These are phyloP conservation scores for Drosophila affinis DNA, from an alignment of 2,888 invertebrate species.

Conservation along the genomic window DNA sequence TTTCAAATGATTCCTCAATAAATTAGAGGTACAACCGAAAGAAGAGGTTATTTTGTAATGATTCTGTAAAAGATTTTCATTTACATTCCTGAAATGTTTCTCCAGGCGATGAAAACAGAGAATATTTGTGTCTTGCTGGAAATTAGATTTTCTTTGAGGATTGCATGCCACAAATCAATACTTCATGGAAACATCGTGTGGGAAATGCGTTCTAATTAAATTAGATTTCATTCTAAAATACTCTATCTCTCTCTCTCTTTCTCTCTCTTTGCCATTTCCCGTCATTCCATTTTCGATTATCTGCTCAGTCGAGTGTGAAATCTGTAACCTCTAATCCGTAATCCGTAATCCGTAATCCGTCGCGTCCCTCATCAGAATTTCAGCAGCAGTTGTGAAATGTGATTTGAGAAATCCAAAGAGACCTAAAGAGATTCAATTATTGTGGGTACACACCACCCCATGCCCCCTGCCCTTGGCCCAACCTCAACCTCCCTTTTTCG, in stretches of 20 bases:
- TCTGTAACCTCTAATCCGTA: constrained; percentile 30
- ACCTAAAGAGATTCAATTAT: constrained; percentile 44
- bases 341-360: neutral
- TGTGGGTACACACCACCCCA: constrained; percentile 9
- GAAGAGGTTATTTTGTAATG: no score
- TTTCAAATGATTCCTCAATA: no score
- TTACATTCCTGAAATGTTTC: no score
- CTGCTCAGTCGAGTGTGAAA: constrained; percentile 43
- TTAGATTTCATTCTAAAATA: neutral
- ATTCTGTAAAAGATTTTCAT: no score
- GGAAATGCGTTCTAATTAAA: neutral
- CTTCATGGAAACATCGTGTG: neutral
- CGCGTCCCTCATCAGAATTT: constrained; percentile 38
- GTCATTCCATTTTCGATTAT: constrained; percentile 8
- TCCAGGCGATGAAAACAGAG: no score
- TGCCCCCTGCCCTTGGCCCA: neutral
- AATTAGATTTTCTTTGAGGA: no score
- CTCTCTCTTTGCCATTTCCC: neutral
- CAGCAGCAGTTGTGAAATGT: constrained; percentile 41
- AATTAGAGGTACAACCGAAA: no score
- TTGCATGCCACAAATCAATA: no score
- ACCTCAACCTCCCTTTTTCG: constrained; percentile 5
- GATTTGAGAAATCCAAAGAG: constrained; percentile 39
- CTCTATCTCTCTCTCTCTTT: neutral
- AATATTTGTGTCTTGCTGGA: no score